phyloP scores from a whole-genome alignment of 1,140 invertebrate genomes.

The Streblospio benedicti region DNA sequence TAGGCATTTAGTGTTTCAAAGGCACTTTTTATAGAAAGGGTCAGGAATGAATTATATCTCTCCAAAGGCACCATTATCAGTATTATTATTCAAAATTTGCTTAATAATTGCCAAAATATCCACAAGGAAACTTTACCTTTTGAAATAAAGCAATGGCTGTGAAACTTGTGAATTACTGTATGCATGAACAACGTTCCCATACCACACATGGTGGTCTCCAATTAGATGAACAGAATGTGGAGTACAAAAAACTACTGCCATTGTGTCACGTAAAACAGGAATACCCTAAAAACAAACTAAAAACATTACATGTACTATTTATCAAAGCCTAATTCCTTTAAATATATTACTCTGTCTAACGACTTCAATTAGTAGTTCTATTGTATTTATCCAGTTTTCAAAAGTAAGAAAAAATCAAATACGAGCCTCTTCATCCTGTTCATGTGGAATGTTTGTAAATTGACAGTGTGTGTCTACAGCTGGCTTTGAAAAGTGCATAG shows the following conservation, averaged over 20 bases:
- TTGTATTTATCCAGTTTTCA: no score
- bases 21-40: no score
- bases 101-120: no score
- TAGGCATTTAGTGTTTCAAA: no score
- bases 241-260: conserved; percentile 36
- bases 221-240: conserved; percentile 32
- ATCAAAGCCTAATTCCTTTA: background rate
- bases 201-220: conserved; percentile 42
- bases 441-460: conserved; percentile 34
- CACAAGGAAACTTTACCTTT: no score
- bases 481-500: conserved; percentile 35
- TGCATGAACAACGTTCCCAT: conserved; percentile 31
- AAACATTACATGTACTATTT: background rate
- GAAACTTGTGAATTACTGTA: conserved; percentile 24
- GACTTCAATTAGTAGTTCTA: no score
- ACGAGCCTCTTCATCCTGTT: conserved; percentile 30
- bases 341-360: background rate
- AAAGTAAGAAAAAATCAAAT: background rate
- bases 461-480: conserved; percentile 27
- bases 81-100: no score
- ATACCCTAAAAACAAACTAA: conserved; percentile 24
- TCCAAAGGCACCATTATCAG: no score
- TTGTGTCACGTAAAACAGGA: conserved; percentile 34
- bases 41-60: no score
- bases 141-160: no score